Base-by-base conservation (phyloP, 2,797 vertebrate genomes). In the Notamacropus eugenii region DNA sequence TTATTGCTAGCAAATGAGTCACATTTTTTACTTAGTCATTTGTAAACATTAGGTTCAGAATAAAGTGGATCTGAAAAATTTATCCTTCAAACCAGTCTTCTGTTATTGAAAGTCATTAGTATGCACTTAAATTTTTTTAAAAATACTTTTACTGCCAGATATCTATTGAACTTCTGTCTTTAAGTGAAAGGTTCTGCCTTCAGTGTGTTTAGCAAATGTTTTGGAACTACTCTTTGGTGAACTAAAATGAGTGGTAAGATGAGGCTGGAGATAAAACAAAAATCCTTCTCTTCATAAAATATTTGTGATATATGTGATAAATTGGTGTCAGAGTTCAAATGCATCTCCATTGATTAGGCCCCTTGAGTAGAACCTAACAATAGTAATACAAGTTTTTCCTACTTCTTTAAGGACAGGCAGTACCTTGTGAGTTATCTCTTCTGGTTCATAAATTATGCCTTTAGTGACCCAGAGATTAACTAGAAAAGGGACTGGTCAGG, bases 401-500 rank as follows among this genome's bases (percentile, higher is more conserved):
- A 54, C 55, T 55, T 58, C 96, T 97, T 94, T 90, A 91, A 92
- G 40, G 40, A 50, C 3, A 46, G 19, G 22, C 22, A 14, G 0
- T 46, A 46, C 40, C 9, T 24, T 82, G 22, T 46, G 40, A 46
- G 74, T 82, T 82, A 1, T 82, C 19, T 40, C n/a, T 82, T 87
- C 40, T 87, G 40, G 40, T 87, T 46, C 40, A 87, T 40, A 9
- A 46, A 46, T 67, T 67, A 67, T 24, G 40, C 19, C 50, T 91
- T 94, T 92, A 59, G 90, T 94, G 93, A 82, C 55, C 55, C 55
- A 56, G 90, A 95, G 90, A 96, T n/a, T 91, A 24, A 29, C 27
- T 74, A 91, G 54, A 93, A 90, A 90, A 96, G 91, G 54, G 90
- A 6, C 74, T 95, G 46, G 2, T 82, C 96, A 96, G 40, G 55